phyloP scores from a whole-genome alignment of 2,113 vertebrate species.

The Melanostigma gelatinosum region DNA sequence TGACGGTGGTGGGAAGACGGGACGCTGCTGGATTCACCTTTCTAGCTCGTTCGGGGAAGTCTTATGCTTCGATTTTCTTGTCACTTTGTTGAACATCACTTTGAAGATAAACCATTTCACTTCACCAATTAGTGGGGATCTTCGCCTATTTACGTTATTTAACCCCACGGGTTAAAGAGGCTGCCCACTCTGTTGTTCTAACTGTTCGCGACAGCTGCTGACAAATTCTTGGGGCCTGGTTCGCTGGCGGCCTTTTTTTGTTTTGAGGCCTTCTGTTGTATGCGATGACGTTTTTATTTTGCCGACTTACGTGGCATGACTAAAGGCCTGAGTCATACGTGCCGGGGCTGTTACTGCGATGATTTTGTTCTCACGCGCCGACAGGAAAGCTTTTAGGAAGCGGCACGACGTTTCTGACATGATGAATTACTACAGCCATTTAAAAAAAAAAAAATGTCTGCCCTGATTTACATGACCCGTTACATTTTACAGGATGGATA shows the following conservation, averaged over 20 bases:
- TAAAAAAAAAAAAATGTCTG: too few species aligned
- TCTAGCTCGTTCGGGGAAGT: neutral
- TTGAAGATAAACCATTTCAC: neutral
- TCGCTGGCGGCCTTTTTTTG: constrained; percentile 25
- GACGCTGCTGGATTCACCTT: neutral
- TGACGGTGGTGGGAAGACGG: neutral
- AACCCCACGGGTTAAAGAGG: neutral
- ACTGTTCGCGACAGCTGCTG: constrained; percentile 41
- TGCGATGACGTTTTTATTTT: constrained; percentile 47
- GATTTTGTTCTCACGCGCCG: constrained; percentile 19
- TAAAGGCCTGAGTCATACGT: constrained; percentile 54
- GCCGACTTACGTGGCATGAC: constrained; percentile 28
- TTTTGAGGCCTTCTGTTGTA: constrained; percentile 18
- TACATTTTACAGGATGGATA: neutral
- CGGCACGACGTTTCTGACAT: neutral
- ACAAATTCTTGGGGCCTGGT: constrained; percentile 9
- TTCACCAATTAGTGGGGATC: neutral
- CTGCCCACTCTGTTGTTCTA: constrained; percentile 4
- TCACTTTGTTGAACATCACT: constrained; percentile 7
- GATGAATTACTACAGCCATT: neutral
- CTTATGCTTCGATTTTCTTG: neutral
- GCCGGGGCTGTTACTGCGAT: constrained; percentile 22
- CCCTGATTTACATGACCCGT: neutral
- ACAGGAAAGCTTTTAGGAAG: constrained; percentile 39
- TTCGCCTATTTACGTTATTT: constrained; percentile 9